Conservation (phyloP, 2,888 invertebrate genomes). For the Pedicia rivosa region DNA sequence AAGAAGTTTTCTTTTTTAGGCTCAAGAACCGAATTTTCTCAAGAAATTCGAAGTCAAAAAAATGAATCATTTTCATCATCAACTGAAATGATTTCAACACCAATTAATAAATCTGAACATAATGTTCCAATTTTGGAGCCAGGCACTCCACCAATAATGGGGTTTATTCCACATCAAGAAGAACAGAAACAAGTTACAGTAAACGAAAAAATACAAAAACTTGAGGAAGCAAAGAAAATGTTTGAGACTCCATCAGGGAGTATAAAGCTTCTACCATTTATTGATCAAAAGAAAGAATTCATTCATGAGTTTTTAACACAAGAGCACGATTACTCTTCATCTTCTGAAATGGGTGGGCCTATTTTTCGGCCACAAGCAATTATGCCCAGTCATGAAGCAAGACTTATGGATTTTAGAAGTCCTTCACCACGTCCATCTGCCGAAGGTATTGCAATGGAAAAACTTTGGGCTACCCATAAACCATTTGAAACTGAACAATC, state of each 20-base stretch:
- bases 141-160: no score
- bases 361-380: slow-evolving; percentile 27
- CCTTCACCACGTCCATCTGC: slow-evolving; percentile 41
- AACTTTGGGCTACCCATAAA: slow-evolving; percentile 39
- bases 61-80: no score
- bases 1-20: no score
- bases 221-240: slow-evolving; percentile 38
- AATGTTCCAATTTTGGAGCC: no score
- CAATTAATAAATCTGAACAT: no score
- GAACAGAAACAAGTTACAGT: no score
- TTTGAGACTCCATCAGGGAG: slow-evolving; percentile 41
- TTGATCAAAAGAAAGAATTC: slow-evolving; percentile 13
- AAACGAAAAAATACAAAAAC: slow-evolving; percentile 39
- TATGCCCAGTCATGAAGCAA: slow-evolving; percentile 19
- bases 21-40: no score
- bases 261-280: slow-evolving; percentile 33
- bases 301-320: no score
- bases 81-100: no score
- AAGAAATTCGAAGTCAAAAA: no score
- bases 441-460: slow-evolving; percentile 50
- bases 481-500: slow-evolving; percentile 20
- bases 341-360: slow-evolving; percentile 18
- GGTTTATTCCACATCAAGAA: no score
- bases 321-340: background rate
- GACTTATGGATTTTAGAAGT: slow-evolving; percentile 22